Evolutionary conservation across 2,113 vertebrate genomes (phyloP).

Genomic region (Apeltes quadracus): DNA sequence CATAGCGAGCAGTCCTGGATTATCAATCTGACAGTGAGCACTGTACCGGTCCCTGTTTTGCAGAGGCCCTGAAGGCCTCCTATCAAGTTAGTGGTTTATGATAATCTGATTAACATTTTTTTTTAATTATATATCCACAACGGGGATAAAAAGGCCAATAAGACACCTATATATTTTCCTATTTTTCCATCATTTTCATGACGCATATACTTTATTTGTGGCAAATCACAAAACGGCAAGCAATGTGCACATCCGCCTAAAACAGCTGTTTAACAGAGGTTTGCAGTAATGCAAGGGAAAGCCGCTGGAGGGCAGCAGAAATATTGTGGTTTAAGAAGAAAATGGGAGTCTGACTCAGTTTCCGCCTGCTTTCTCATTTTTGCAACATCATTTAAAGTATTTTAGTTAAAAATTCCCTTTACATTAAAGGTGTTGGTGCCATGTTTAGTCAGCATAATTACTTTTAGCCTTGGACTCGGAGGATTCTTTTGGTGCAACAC

Average conservation of each 20-base stretch:
- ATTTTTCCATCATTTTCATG: background rate
- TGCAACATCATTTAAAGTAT: background rate
- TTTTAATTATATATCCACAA: background rate
- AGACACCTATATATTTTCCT: background rate
- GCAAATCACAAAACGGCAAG: background rate
- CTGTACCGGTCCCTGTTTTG: background rate
- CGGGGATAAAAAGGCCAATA: background rate
- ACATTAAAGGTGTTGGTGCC: background rate
- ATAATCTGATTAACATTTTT: background rate
- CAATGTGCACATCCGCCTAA: background rate
- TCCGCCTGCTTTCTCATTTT: background rate
- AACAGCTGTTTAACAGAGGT: background rate
- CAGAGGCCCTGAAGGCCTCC: background rate
- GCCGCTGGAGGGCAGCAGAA: conserved; percentile 27
- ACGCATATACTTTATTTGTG: background rate
- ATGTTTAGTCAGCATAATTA: background rate
- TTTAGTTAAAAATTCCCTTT: background rate
- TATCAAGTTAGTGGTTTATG: background rate
- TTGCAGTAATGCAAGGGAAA: background rate
- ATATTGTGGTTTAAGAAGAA: conserved; percentile 10
- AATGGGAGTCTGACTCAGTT: background rate
- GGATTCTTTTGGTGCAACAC: background rate
- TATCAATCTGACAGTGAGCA: background rate
- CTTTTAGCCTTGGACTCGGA: background rate
- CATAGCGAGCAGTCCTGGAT: background rate